phyloP scores from a whole-genome alignment of 2,113 vertebrate species.

The Hippolais icterina region DNA sequence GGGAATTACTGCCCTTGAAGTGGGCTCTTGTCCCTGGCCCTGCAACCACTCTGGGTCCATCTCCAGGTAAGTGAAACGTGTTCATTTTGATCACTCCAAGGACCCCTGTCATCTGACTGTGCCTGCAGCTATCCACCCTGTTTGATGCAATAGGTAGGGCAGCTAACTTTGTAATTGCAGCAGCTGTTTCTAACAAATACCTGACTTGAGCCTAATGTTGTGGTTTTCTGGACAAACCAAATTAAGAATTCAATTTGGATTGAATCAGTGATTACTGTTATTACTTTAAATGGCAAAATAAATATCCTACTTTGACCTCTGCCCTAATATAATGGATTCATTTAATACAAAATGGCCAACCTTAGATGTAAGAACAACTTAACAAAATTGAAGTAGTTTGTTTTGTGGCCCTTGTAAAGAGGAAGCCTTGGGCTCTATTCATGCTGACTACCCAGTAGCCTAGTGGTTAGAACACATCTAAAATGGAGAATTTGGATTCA shows the following conservation, averaged over 20 bases:
- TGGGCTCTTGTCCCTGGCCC: background rate
- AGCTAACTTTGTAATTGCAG: background rate
- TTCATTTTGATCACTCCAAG: background rate
- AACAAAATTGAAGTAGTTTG: background rate
- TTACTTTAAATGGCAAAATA: slow-evolving; percentile 14
- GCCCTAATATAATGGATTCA: background rate
- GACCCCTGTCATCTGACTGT: too few species aligned
- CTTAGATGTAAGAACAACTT: background rate
- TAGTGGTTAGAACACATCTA: background rate
- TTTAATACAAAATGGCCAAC: background rate
- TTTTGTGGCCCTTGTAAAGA: background rate
- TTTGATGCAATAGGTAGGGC: background rate
- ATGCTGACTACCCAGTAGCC: background rate
- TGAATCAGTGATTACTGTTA: background rate
- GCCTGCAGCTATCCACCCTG: background rate
- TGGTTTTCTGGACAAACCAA: background rate
- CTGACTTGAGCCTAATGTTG: background rate
- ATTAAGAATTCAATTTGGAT: background rate
- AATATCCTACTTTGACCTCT: background rate
- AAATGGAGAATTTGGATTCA: background rate
- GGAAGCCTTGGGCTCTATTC: background rate
- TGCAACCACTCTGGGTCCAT: background rate
- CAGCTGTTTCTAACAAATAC: background rate
- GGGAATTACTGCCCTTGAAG: background rate
- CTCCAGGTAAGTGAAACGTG: background rate